These are phyloP conservation scores for Apostichopus californicus DNA, from an alignment of 35 echinoderm and acorn worm genomes.

Conservation along the genomic window DNA sequence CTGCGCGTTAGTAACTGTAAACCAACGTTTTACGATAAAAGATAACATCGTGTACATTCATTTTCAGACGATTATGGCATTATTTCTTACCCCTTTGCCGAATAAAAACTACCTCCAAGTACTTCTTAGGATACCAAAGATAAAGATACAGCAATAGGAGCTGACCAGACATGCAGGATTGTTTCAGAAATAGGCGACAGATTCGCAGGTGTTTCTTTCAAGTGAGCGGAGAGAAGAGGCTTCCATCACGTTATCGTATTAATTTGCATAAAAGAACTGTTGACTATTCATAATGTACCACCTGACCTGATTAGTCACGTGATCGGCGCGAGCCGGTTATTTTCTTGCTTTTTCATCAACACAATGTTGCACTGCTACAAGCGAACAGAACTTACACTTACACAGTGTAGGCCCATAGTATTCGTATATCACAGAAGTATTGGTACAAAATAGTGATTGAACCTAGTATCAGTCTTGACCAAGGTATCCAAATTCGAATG, in stretches of 20 bases:
- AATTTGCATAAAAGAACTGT: not conserved
- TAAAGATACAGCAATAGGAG: not conserved
- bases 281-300: slow-evolving; percentile 46
- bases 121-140: not conserved
- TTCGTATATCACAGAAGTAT: too few species aligned
- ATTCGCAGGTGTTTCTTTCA: not conserved
- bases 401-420: too few species aligned
- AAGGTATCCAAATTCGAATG: too few species aligned
- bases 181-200: not conserved
- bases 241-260: slow-evolving; percentile 22
- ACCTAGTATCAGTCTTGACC: too few species aligned
- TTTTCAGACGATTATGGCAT: not conserved
- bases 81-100: not conserved
- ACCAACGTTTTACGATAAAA: not conserved
- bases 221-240: slow-evolving; percentile 24
- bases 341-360: not conserved
- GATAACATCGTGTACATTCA: not conserved
- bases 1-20: slow-evolving; percentile 48
- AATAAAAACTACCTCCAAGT: not conserved
- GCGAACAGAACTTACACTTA: too few species aligned
- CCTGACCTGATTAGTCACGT: slow-evolving; percentile 48
- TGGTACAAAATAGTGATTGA: too few species aligned
- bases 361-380: too few species aligned
- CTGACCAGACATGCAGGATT: not conserved
- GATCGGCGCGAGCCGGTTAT: not conserved